Percentiles rank a stretch among this genome's conserved stretches.
Conservation (phyloP, 1,140 invertebrate species). For the Rhagoletis zephyria region DNA sequence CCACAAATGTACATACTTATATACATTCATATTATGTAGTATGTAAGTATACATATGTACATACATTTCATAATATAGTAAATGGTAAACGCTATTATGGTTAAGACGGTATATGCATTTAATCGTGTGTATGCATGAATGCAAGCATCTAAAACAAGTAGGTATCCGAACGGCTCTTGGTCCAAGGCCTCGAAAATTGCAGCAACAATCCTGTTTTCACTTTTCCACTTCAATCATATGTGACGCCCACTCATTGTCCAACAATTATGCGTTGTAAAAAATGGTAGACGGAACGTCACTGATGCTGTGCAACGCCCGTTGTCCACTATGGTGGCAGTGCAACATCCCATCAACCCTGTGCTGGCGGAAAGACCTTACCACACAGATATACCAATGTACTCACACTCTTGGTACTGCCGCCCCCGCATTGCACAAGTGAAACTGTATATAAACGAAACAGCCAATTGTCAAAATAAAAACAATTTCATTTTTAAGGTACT, state of each 20-base stretch:
- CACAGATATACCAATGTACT: neutral
- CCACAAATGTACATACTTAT: neutral
- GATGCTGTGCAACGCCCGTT: neutral
- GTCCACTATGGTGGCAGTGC: neutral
- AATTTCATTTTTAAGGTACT: neutral
- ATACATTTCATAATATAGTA: neutral
- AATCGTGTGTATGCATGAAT: neutral
- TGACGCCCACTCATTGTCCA: constrained; percentile 13
- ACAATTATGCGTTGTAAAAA: neutral
- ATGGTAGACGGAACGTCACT: neutral
- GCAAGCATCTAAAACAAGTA: neutral
- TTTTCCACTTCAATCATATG: neutral
- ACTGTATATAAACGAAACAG: neutral
- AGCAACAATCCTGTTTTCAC: neutral
- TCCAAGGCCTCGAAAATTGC: constrained; percentile 4
- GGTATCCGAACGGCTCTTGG: neutral
- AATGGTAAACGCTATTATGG: neutral
- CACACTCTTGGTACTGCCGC: neutral
- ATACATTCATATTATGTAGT: neutral
- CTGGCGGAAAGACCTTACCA: neutral
- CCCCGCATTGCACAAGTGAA: neutral
- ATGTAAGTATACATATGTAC: neutral
- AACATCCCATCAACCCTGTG: constrained; percentile 1
- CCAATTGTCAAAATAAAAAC: neutral
- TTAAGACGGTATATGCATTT: neutral